These are phyloP conservation scores for Lasiurus borealis DNA, from an alignment of 2,113 vertebrate species.

Conservation along the genomic window DNA sequence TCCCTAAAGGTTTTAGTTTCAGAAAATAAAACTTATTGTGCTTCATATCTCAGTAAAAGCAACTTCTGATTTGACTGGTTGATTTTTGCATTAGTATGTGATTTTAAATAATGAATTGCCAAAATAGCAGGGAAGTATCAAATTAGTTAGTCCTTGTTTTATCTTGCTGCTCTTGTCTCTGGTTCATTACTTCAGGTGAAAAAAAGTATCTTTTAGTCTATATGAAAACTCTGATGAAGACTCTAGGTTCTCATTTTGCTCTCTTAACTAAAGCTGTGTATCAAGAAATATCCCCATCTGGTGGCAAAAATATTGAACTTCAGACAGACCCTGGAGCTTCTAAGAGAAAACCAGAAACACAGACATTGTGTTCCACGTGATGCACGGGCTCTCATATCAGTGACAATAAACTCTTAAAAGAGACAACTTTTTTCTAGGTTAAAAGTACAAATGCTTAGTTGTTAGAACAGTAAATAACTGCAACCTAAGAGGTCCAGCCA, in stretches of 20 bases:
- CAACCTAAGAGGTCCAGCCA: background rate
- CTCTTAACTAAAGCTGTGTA: background rate
- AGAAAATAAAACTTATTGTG: background rate
- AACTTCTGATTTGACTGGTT: background rate
- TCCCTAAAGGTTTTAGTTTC: slow-evolving; percentile 17
- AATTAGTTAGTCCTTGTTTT: background rate
- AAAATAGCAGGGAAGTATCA: background rate
- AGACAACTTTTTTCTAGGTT: background rate
- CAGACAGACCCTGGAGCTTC: background rate
- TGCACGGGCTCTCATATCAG: background rate
- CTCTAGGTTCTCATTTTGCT: background rate
- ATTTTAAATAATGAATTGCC: slow-evolving; percentile 21
- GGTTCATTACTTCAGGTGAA: background rate
- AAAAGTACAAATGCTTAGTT: background rate
- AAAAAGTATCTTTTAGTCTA: background rate
- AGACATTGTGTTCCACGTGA: no score
- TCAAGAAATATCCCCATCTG: slow-evolving; percentile 46
- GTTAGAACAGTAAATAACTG: background rate
- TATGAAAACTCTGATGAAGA: background rate
- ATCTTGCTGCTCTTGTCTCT: background rate
- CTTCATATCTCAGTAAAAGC: background rate
- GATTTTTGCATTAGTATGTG: background rate
- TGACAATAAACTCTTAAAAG: background rate
- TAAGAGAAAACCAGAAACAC: background rate
- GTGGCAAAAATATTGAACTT: slow-evolving; percentile 7